Conservation (phyloP, 2,888 invertebrate genomes). For the Dermolepida albohirtum region DNA sequence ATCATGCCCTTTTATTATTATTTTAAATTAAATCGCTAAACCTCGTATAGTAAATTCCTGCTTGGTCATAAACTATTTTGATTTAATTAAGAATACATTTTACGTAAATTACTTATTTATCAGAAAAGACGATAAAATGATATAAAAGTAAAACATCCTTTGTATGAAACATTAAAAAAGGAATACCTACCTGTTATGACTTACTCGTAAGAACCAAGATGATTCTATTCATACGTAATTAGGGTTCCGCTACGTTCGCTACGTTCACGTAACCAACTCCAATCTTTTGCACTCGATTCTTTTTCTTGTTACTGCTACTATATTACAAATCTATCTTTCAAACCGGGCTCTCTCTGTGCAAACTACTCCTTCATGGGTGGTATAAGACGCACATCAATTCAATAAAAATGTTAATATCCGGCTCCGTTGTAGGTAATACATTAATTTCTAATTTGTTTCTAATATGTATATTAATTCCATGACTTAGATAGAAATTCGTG, state of each 20-base stretch:
- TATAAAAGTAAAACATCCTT: too few species aligned
- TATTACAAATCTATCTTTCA: constrained; percentile 14
- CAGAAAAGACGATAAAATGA: too few species aligned
- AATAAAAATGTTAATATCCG: constrained; percentile 29
- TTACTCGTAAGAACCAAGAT: constrained; percentile 15
- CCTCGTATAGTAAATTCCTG: too few species aligned
- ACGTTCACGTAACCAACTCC: background rate
- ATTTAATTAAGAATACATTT: too few species aligned
- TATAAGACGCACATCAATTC: background rate
- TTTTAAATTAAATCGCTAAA: too few species aligned
- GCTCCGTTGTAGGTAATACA: constrained; percentile 29
- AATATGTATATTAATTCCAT: constrained; percentile 28
- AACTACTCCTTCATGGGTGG: constrained; percentile 26
- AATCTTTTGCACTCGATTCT: constrained; percentile 5
- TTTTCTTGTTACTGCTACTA: constrained; percentile 7
- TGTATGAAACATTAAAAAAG: constrained; percentile 1
- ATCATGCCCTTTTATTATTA: too few species aligned
- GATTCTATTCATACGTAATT: constrained; percentile 8
- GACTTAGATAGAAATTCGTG: constrained; percentile 9
- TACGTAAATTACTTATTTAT: too few species aligned
- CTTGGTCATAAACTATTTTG: too few species aligned
- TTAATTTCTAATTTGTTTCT: constrained; percentile 28
- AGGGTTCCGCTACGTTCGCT: constrained; percentile 6
- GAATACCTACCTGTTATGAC: constrained; percentile 30
- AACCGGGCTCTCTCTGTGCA: constrained; percentile 5